Conservation (phyloP, 2,113 vertebrate species). For the Tiliqua scincoides region DNA sequence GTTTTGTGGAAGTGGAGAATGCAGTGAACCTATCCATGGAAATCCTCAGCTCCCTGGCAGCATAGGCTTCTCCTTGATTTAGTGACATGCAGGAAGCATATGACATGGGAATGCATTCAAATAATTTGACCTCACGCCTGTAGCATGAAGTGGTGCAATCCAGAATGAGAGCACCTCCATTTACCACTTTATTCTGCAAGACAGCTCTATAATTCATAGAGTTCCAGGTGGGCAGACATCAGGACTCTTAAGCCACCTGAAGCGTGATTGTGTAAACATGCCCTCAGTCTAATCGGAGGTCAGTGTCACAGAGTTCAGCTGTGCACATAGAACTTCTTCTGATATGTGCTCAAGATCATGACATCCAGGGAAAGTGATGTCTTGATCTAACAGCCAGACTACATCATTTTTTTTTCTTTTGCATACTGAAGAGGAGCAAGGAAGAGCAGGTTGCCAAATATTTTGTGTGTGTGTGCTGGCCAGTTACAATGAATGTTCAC, state of each 20-base stretch:
- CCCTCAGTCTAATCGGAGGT: not conserved
- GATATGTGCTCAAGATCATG: not conserved
- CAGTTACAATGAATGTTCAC: not conserved
- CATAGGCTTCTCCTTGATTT: not conserved
- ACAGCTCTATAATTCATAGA: not conserved
- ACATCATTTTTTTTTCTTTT: not conserved
- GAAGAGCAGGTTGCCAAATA: not conserved
- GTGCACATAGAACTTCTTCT: not conserved
- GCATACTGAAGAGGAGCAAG: not conserved
- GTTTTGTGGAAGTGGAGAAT: not conserved
- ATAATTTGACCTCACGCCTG: not conserved
- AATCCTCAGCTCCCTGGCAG: not conserved
- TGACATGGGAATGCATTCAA: not conserved
- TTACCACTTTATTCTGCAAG: not conserved
- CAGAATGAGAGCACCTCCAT: not conserved
- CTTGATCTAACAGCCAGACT: constrained; percentile 8
- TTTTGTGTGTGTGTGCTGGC: not conserved
- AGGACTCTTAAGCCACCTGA: not conserved
- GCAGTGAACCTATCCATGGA: not conserved
- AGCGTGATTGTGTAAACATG: not conserved
- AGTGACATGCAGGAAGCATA: not conserved
- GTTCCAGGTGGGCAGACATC: not conserved
- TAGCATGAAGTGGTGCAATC: not conserved
- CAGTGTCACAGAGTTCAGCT: not conserved
- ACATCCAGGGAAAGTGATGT: not conserved